Conservation (phyloP, 2,797 vertebrate genomes). For the Oceanodroma leucorhoa region DNA sequence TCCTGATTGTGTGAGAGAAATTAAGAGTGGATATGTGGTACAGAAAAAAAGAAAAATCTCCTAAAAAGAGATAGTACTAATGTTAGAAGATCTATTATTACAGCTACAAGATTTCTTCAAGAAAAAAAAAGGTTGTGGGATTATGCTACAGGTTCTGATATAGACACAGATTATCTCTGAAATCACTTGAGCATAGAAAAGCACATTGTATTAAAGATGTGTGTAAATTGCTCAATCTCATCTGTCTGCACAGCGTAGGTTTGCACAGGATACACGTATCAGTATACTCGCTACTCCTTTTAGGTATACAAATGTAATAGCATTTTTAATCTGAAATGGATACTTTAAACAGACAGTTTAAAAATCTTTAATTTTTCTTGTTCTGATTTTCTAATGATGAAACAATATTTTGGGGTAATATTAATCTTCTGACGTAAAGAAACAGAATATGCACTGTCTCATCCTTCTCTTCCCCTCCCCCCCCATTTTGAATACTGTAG, state of each 20-base stretch:
- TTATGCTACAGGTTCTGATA: neutral
- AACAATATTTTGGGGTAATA: neutral
- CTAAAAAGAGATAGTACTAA: neutral
- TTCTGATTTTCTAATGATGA: neutral
- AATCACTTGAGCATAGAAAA: neutral
- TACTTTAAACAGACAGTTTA: neutral
- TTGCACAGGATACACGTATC: rapidly evolving
- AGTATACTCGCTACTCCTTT: neutral
- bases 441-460: neutral
- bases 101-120: neutral
- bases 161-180: neutral
- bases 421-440: neutral
- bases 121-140: neutral
- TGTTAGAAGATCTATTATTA: neutral
- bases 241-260: neutral
- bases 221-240: neutral
- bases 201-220: neutral
- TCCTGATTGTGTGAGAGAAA: neutral
- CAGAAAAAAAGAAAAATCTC: neutral
- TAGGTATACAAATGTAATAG: neutral
- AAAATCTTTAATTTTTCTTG: neutral
- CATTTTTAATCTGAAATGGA: neutral
- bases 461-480: neutral
- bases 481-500: rapidly evolving
- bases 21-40: neutral